phyloP scores from a whole-genome alignment of 1,140 invertebrate species.

The Heliconius hewitsoni region DNA sequence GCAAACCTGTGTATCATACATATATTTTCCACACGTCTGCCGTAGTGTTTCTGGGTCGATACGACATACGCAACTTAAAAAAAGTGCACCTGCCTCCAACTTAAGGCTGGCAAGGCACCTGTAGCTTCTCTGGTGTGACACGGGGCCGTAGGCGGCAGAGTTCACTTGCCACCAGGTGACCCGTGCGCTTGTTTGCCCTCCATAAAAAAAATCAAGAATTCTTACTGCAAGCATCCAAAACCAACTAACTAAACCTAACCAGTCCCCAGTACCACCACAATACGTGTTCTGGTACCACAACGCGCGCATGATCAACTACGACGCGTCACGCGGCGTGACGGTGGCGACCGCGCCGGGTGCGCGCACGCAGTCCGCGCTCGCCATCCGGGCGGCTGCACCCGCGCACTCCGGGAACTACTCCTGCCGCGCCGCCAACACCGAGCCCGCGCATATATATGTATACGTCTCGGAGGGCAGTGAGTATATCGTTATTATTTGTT shows the following conservation, averaged over 20 bases:
- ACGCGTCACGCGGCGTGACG: constrained; percentile 89
- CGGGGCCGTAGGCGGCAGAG: too few relatives aligned
- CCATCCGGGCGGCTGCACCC: constrained; percentile 90
- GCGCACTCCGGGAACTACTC: constrained; percentile 95
- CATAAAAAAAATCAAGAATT: too few relatives aligned
- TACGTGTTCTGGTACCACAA: constrained; percentile 96
- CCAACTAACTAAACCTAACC: constrained; percentile 31
- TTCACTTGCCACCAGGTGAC: too few relatives aligned
- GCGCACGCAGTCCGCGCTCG: constrained; percentile 90
- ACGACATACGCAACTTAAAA: too few relatives aligned
- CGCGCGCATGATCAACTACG: constrained; percentile 95
- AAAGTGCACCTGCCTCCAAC: too few relatives aligned
- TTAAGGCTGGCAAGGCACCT: too few relatives aligned
- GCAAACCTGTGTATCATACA: too few relatives aligned
- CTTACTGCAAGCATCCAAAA: too few relatives aligned
- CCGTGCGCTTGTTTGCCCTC: too few relatives aligned
- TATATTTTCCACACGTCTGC: too few relatives aligned
- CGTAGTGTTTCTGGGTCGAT: too few relatives aligned
- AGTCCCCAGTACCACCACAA: constrained; percentile 93
- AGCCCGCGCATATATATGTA: constrained; percentile 92
- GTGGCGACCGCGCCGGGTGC: constrained; percentile 91
- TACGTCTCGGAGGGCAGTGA: constrained; percentile 93
- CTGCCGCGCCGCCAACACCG: constrained; percentile 92
- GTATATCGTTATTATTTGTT: constrained; percentile 32
- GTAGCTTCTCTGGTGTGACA: too few relatives aligned